A percentile compares a stretch with the other conserved stretches of the same genome.
These are phyloP conservation scores for Larimichthys polyactis DNA, from an alignment of 2,113 vertebrate genomes.

Conservation along the genomic window DNA sequence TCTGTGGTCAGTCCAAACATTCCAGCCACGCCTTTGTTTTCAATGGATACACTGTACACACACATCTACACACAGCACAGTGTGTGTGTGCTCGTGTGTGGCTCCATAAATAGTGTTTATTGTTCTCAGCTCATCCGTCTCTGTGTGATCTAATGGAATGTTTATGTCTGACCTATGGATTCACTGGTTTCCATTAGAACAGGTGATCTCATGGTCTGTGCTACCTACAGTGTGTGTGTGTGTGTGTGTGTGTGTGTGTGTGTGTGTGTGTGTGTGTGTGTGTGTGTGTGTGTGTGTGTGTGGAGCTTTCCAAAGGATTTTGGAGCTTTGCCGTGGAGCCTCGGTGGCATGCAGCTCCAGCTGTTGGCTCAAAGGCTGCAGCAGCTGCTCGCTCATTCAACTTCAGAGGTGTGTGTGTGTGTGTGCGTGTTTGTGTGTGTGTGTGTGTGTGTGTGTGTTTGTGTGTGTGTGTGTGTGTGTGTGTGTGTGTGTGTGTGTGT, in stretches of 20 bases:
- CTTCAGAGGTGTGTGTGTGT: background rate
- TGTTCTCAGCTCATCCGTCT: slow-evolving; percentile 14
- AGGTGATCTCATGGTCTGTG: slow-evolving; percentile 12
- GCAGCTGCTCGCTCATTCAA: slow-evolving; percentile 23
- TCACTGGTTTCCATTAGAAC: slow-evolving; percentile 11
- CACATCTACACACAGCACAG: background rate
- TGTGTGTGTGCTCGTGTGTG: background rate
- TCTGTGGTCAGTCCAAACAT: too few relatives aligned
- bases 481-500: too few relatives aligned
- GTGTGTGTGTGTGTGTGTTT: too few relatives aligned
- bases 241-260: too few relatives aligned
- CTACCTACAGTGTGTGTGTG: background rate
- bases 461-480: too few relatives aligned
- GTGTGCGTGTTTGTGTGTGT: too few relatives aligned
- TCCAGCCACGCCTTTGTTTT: too few relatives aligned
- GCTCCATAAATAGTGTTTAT: slow-evolving; percentile 3
- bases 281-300: slow-evolving; percentile 41
- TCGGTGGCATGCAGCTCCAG: slow-evolving; percentile 44
- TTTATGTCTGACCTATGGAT: background rate
- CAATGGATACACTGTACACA: background rate
- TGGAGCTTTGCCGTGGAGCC: slow-evolving; percentile 47
- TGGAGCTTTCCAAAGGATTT: slow-evolving; percentile 26
- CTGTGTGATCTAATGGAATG: background rate
- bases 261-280: slow-evolving; percentile 18
- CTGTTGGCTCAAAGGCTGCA: slow-evolving; percentile 5